Evolutionary conservation across 2,797 vertebrate species (phyloP).

Genomic region (Microctenopoma lineatum): DNA sequence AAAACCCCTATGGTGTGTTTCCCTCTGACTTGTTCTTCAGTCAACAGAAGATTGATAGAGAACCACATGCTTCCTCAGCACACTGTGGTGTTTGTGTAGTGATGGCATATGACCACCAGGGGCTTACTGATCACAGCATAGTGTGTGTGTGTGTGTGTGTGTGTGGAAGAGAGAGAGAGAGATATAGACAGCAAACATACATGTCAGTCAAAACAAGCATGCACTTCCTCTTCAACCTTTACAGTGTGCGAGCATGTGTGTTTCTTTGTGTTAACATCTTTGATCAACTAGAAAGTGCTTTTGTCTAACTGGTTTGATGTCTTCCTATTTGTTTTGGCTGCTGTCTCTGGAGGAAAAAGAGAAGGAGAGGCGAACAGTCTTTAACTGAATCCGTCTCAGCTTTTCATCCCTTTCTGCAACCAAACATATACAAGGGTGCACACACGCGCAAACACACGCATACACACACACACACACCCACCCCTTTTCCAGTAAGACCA

Average conservation of each 20-base stretch:
- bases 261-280: constrained; percentile 9
- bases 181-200: constrained; percentile 15
- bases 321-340: constrained; percentile 43
- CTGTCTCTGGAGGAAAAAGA: constrained; percentile 38
- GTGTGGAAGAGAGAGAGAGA: constrained; percentile 4
- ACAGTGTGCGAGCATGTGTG: not conserved
- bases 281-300: constrained; percentile 16
- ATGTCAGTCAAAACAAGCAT: constrained; percentile 37
- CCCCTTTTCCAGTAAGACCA: constrained; percentile 71
- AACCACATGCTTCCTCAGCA: constrained; percentile 41
- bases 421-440: constrained; percentile 13
- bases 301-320: constrained; percentile 45
- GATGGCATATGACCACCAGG: constrained; percentile 61
- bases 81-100: constrained; percentile 61
- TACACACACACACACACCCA: not conserved
- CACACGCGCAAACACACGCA: constrained; percentile 16
- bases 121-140: constrained; percentile 60
- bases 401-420: constrained; percentile 54
- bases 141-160: constrained; percentile 26
- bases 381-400: constrained; percentile 44
- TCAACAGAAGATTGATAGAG: constrained; percentile 75
- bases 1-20: constrained; percentile 72
- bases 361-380: constrained; percentile 20
- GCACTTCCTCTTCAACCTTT: constrained; percentile 4
- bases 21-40: constrained; percentile 72